phyloP scores from a whole-genome alignment of 2,113 vertebrate species.

The Grus americana region DNA sequence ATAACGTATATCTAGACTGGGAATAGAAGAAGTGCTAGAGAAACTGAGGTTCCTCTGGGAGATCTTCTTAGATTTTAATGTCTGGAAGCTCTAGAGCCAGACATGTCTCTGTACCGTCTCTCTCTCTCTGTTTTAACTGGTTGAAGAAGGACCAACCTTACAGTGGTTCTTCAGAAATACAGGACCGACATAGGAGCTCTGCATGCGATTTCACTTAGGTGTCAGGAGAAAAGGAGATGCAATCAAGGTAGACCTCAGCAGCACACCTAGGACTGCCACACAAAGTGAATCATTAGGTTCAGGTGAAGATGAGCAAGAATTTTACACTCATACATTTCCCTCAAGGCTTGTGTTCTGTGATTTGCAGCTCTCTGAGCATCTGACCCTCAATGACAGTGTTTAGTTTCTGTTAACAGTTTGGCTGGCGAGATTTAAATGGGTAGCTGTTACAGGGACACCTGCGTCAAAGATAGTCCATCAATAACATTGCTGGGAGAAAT shows the following conservation, averaged over 20 bases:
- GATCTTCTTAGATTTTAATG: neutral
- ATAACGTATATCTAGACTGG: neutral
- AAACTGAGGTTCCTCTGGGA: neutral
- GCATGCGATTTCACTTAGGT: neutral
- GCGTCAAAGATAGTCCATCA: neutral
- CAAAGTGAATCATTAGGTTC: neutral
- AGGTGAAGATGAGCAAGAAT: neutral
- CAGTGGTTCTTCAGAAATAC: neutral
- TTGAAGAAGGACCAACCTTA: neutral
- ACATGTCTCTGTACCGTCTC: neutral
- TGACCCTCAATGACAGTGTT: neutral
- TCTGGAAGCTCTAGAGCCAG: neutral
- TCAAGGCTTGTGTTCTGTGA: neutral
- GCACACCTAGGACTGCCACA: neutral
- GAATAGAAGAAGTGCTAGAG: neutral
- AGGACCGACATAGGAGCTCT: neutral
- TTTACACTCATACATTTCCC: neutral
- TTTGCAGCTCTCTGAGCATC: neutral
- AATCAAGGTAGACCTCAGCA: neutral
- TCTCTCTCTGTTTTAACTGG: neutral
- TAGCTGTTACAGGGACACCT: neutral
- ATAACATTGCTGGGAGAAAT: neutral
- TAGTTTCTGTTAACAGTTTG: neutral
- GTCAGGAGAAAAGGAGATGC: neutral
- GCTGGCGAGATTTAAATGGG: neutral